Base-by-base conservation (phyloP, 2,888 invertebrate species). In the Omphaloscelis lunosa region DNA sequence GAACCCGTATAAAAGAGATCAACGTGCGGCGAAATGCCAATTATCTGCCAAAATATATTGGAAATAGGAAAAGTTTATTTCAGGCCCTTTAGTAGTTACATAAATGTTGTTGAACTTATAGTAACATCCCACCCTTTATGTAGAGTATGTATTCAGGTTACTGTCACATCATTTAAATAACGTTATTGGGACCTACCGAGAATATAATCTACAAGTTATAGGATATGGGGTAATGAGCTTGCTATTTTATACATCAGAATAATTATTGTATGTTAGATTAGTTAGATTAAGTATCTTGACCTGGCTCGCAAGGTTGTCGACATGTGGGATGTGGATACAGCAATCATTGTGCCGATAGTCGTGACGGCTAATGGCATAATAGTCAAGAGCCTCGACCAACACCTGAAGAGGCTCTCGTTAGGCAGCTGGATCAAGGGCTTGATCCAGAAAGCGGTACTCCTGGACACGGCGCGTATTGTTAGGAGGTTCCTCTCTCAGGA, bases 161-260 rank as follows among this genome's bases (percentile, higher is more conserved):
- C 59, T 82, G 59, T n/a, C 61, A 68, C 71, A 77, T 77, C 20
- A 72, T 80, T 80, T 68, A 53, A 53, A 45, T 15, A 48, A 17
- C n/a, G 67, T 59, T 71, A 80, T 63, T 71, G 70, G 53, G 2
- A 17, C 23, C 15, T 39, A 23, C 41, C 17, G 27, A 41, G 58
- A 71, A 53, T 72, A 65, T 7, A 72, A 39, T 82, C 59, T 23
- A 69, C 63, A 56, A 77, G 39, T 65, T 51, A 48, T 20, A 23
- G 23, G n/a, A 59, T 53, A 51, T 11, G 23, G 77, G 62, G 72
- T 77, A 81, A 81, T 62, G 27, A 81, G 63, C 45, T 62, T 34
- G 4, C 27, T 53, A 51, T 56, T 53, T 39, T 62, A 59, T 20
- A 39, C 20, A 45, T 27, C 53, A 45, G 53, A 48, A 48, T 62